phyloP scores from a whole-genome alignment of 1,140 invertebrate genomes.

The Agrilus planipennis region DNA sequence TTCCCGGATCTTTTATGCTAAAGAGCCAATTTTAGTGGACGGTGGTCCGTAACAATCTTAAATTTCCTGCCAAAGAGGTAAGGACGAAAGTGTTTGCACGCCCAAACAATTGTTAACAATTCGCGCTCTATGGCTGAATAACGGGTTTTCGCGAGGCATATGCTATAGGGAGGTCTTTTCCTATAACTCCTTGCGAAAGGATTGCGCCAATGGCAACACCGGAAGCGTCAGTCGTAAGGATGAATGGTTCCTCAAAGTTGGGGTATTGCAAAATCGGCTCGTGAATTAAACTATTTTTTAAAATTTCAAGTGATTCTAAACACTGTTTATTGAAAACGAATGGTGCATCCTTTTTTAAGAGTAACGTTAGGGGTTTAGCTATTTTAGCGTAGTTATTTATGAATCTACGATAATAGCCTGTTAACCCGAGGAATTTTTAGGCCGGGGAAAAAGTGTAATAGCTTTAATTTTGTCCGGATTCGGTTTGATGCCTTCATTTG shows the following conservation, averaged over 20 bases:
- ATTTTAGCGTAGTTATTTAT: slow-evolving; percentile 6
- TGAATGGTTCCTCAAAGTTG: no score
- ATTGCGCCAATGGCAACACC: no score
- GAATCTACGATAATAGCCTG: slow-evolving; percentile 9
- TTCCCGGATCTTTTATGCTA: neutral
- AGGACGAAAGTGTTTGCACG: neutral
- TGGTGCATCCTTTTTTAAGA: no score
- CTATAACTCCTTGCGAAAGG: no score
- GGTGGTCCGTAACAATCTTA: slow-evolving; percentile 8
- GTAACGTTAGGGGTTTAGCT: slow-evolving; percentile 4
- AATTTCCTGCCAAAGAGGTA: slow-evolving; percentile 5
- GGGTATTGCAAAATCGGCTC: no score
- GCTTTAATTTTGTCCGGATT: slow-evolving; percentile 18
- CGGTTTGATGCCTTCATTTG: slow-evolving; percentile 16
- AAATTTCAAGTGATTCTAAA: no score
- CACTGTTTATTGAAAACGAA: no score
- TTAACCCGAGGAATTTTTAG: slow-evolving; percentile 18
- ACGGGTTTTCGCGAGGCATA: no score
- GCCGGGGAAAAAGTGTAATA: slow-evolving; percentile 19
- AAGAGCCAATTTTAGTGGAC: slow-evolving; percentile 3
- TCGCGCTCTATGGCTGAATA: no score
- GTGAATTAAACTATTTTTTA: no score
- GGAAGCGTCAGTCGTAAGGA: no score
- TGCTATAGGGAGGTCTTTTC: no score
- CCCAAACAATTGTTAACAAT: neutral